Base-by-base conservation (phyloP, 64 coral and sea anemone genomes). In the Actinia tenebrosa region DNA sequence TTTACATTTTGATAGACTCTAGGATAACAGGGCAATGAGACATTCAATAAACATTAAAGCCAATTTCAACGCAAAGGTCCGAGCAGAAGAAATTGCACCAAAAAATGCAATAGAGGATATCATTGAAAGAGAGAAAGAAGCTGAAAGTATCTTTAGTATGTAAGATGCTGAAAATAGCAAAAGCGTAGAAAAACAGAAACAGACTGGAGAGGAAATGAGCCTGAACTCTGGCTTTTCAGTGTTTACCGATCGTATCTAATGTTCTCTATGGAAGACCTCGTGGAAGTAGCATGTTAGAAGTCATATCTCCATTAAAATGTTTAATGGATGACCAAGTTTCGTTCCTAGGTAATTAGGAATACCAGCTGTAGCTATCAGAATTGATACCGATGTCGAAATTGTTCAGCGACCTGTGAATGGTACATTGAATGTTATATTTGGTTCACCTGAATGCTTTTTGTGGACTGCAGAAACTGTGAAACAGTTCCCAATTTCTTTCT, bases 71-170 rank as follows among this genome's bases (percentile, higher is more conserved):
- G 53, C 47, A 89, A 89, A 71, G 79, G 83, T 75, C 54, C 83
- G 20, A 81, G 84, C 20, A 82, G 84, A 87, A 62, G 90, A 91
- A 91, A 87, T 77, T 37, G 78, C 54, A 46, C 71, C 78, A 68
- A 85, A 92, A 82, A 79, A 58, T 71, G 84, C 85, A 83, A 80
- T 87, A 54, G 90, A 92, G 85, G 90, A 92, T 53, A 92, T 92
- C 61, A 92, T 92, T 71, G 72, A 78, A 78, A 78, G 68, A n/a
- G 68, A 71, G 18, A 71, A 30, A 15, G 72, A 78, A 78, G 23
- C 26, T 45, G n/a, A 78, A 78, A 80, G 19, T 46, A 53, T 15
- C 7, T 80, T 19, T 45, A 14, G 16, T 14, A 64, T 64, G 10
- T 16, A 64, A 64, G 61, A 64, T 64, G 43, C 72, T 23, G 72